Evolutionary conservation across 2,888 invertebrate genomes (phyloP).

Genomic region (Rotaria macrura): DNA sequence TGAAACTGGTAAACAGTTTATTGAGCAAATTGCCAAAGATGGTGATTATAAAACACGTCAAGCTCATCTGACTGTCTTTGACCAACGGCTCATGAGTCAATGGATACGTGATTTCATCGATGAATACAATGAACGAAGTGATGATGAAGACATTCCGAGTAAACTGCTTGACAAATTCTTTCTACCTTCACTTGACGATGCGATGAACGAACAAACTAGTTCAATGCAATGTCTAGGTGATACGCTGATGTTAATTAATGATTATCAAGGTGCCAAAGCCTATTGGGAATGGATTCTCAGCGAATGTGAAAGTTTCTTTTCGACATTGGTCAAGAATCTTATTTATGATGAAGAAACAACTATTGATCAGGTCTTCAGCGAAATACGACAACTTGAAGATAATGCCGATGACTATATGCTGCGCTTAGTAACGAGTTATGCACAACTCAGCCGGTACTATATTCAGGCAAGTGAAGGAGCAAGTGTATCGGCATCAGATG

Average conservation of each 20-base stretch:
- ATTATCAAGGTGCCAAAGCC: background rate
- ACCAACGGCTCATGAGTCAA: background rate
- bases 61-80: background rate
- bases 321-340: background rate
- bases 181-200: background rate
- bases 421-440: background rate
- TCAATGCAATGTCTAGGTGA: background rate
- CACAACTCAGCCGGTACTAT: background rate
- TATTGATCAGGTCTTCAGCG: background rate
- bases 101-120: too few relatives aligned
- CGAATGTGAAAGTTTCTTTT: background rate
- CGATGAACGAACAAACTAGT: background rate
- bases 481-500: background rate
- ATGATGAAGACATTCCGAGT: background rate
- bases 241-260: background rate
- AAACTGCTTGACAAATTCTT: background rate
- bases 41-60: background rate
- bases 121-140: too few relatives aligned
- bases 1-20: background rate
- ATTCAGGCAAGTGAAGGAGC: background rate
- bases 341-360: background rate
- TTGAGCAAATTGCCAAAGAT: background rate
- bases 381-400: background rate
- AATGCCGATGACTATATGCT: background rate
- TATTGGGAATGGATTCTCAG: background rate